Percentiles rank a stretch among this genome's conserved stretches.
These are phyloP conservation scores for Lagocephalus sceleratus DNA, from an alignment of 2,797 vertebrate species.

Conservation along the genomic window DNA sequence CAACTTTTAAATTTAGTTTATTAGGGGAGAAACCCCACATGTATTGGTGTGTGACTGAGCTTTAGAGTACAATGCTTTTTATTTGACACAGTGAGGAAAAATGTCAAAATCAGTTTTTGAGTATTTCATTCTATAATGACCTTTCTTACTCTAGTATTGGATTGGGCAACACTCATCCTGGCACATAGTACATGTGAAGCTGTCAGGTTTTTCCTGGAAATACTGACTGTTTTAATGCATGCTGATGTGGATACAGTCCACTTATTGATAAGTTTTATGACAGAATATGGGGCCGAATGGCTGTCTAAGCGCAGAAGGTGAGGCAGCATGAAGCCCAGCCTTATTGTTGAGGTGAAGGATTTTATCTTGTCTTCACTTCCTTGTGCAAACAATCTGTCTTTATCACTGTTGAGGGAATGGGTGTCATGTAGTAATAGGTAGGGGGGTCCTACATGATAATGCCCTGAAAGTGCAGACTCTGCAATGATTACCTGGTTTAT, in stretches of 20 bases:
- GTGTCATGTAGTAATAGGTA: neutral
- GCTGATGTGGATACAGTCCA: constrained; percentile 9
- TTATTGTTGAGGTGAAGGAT: neutral
- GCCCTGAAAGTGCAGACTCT: constrained; percentile 16
- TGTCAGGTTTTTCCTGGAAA: constrained; percentile 3
- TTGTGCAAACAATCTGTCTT: constrained; percentile 51
- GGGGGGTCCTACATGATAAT: constrained; percentile 7
- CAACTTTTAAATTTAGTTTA: no score
- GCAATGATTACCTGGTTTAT: constrained; percentile 21
- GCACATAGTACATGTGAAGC: neutral
- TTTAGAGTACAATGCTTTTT: no score
- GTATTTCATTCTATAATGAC: no score
- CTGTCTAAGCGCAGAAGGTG: constrained; percentile 20
- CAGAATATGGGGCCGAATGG: constrained; percentile 30
- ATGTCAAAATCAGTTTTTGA: no score
- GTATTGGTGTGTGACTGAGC: no score
- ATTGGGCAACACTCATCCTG: neutral
- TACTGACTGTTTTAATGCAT: neutral
- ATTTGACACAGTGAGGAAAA: no score
- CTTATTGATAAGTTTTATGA: constrained; percentile 52
- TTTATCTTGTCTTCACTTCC: constrained; percentile 63
- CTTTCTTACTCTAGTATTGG: neutral
- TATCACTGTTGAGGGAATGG: constrained; percentile 9
- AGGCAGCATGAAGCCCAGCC: constrained; percentile 15
- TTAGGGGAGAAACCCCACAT: no score